phyloP scores from a whole-genome alignment of 92 coral and sea anemone genomes.

The Palythoa caribaeorum region DNA sequence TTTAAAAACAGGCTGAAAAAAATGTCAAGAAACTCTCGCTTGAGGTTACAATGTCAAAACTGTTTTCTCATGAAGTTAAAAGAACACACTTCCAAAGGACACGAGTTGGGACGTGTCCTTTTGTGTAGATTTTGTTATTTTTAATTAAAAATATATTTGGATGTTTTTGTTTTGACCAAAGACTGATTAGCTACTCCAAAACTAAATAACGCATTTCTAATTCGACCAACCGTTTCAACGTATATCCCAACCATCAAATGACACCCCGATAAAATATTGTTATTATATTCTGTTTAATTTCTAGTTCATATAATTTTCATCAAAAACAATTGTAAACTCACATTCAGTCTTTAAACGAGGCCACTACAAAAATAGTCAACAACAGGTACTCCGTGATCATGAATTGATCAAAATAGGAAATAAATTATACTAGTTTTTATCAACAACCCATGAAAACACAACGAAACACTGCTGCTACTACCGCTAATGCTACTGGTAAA shows the following conservation, averaged over 20 bases:
- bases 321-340: not conserved
- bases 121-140: not conserved
- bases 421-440: slow-evolving; percentile 20
- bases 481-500: slow-evolving; percentile 13
- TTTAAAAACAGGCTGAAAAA: not conserved
- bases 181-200: not conserved
- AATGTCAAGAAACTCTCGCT: not conserved
- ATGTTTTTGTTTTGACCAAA: not conserved
- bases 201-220: not conserved
- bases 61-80: not conserved
- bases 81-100: not conserved
- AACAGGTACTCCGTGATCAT: slow-evolving; percentile 7
- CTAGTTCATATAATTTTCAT: slow-evolving; percentile 1
- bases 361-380: slow-evolving; percentile 18
- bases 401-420: slow-evolving; percentile 16
- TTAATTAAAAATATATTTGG: not conserved
- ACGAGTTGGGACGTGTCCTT: not conserved
- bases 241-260: not conserved
- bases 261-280: not conserved
- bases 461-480: not conserved
- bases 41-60: not conserved
- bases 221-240: slow-evolving; percentile 5
- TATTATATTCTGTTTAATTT: not conserved
- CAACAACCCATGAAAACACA: not conserved
- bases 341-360: not conserved